Evolutionary conservation across 92 coral and sea anemone genomes (phyloP), one percentile per base, ranked within the genome.

Genomic region (Palythoa heliodiscus): DNA sequence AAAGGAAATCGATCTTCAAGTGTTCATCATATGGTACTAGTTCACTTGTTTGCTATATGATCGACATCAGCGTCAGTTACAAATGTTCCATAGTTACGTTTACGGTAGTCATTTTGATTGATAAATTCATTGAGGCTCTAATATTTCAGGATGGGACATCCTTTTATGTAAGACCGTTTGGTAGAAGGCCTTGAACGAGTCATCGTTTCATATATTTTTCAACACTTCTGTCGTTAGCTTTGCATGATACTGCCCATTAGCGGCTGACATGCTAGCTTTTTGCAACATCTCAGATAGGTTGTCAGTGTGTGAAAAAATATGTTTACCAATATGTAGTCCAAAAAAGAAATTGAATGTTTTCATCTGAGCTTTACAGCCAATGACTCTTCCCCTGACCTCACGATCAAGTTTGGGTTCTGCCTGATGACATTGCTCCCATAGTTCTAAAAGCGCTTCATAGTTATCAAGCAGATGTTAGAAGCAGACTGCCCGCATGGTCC

Each of bases 401-500:
- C 38, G 79, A 52, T 75, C 79, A 52, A 25, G 79, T 52, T 75
- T 75, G 55, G 79, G 66, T 2, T 52, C 66, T 23, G 66, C 16
- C 43, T 75, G 61, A 54, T 52, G 79, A 13, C 79, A 75, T 52
- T 75, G 61, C 39, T 43, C 55, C 79, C 79, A 75, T 4, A 52
- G 79, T 52, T 52, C 20, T 75, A 75, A 75, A 43, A 75, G 79
- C 40, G 39, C 64, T 22, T 75, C 43, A 23, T 75, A 75, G 66
- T 52, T 75, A 43, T 90, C 79, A 14, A 90, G 70, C 50, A 90
- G 70, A 53, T 90, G 43, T 87, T 90, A 86, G 73, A 90, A 75
- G 52, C 88, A 83, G 15, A 69, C 67, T 84, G 90, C 93, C 2
- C 83, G 77, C 24, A 90, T 89, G 11, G 93, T 90, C 93, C 93